phyloP scores from a whole-genome alignment of 2,888 invertebrate species.

The Tethea ocularis region DNA sequence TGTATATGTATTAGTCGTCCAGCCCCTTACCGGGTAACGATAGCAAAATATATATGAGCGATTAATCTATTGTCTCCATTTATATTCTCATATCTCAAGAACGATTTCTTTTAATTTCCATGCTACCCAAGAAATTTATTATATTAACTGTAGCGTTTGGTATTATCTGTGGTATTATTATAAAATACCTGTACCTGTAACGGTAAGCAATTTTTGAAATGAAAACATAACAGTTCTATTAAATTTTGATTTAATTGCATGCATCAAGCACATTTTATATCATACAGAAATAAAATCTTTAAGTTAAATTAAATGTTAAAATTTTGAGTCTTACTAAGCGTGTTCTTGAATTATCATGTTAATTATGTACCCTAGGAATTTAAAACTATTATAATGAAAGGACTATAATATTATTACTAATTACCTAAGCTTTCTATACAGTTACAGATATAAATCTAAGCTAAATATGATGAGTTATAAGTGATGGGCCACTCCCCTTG shows the following conservation, averaged over 20 bases:
- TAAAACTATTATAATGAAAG: background rate
- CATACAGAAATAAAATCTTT: too few species aligned
- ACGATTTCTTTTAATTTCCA: background rate
- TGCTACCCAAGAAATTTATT: slow-evolving; percentile 13
- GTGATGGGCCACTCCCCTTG: slow-evolving; percentile 59
- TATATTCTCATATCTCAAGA: background rate
- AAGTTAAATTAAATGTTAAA: too few species aligned
- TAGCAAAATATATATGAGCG: slow-evolving; percentile 28
- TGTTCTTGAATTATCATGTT: too few species aligned
- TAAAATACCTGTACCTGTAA: too few species aligned
- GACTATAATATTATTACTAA: background rate
- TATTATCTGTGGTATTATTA: too few species aligned
- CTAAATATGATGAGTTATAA: slow-evolving; percentile 64
- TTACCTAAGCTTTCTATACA: background rate
- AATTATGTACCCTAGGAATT: background rate
- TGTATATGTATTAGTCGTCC: slow-evolving; percentile 52
- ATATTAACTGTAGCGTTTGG: background rate
- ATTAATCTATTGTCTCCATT: background rate
- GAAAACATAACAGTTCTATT: too few species aligned
- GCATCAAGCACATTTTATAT: too few species aligned
- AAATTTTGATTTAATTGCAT: too few species aligned
- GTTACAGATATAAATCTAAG: slow-evolving; percentile 24
- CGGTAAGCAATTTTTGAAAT: too few species aligned
- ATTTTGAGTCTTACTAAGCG: too few species aligned
- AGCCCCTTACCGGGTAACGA: slow-evolving; percentile 28